Evolutionary conservation across 2,113 vertebrate species (phyloP).

Genomic region (Chauna torquata): DNA sequence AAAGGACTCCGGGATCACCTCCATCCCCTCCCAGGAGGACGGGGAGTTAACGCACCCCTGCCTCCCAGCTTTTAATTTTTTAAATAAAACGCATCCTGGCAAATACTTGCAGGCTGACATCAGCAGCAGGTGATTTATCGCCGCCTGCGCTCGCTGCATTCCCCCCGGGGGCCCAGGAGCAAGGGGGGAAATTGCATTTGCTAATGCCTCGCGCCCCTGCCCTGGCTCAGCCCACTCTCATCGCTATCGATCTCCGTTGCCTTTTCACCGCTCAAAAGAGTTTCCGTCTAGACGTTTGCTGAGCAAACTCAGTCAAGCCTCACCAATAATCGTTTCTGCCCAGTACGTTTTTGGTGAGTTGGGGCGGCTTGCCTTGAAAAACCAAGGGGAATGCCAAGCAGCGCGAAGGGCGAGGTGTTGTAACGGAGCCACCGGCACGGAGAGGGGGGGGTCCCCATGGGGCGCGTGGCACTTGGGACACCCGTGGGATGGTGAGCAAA

Average conservation of each 20-base stretch:
- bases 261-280: not conserved
- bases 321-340: not conserved
- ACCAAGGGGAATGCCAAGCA: not conserved
- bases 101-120: not conserved
- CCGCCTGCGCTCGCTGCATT: not conserved
- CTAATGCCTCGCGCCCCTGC: not conserved
- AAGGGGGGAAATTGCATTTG: not conserved
- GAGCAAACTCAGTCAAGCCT: constrained; percentile 21
- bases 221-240: accelerated
- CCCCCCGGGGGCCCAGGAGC: not conserved
- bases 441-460: no score
- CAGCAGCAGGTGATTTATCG: constrained; percentile 26
- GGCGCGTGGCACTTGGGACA: not conserved
- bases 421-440: no score
- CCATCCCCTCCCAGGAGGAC: not conserved
- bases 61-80: not conserved
- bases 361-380: not conserved
- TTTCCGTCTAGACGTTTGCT: not conserved
- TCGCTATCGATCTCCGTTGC: constrained; percentile 49
- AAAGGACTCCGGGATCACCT: not conserved
- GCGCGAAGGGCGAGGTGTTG: accelerated
- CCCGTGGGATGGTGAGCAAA: not conserved
- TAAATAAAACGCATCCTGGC: not conserved
- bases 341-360: not conserved
- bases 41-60: not conserved